Base-by-base conservation (phyloP, 1,140 invertebrate species). In the Listronotus oregonensis region DNA sequence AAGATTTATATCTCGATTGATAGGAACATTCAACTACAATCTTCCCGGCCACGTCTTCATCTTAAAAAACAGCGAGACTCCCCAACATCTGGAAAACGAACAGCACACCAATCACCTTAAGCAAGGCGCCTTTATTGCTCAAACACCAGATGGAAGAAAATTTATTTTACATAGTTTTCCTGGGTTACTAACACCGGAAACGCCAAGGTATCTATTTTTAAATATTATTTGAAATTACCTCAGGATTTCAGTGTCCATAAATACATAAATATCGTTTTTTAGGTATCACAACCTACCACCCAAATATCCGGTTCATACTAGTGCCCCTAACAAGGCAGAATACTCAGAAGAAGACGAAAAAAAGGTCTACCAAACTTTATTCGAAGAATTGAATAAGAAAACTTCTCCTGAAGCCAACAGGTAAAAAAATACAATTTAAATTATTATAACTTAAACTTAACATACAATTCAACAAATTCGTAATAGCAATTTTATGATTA, bases 21-120 rank as follows among this genome's bases (percentile, higher is more conserved):
- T 11, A 64, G 51, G 62, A 40, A 51, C 62, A 49, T 77, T 75
- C 56, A 71, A 78, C 64, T 78, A 78, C 51, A 66, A 59, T 37
- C 57, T 75, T 40, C 75, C 75, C 1, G 77, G 77, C 5, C 75
- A 77, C 62, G 66, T 76, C n/a, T 78, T 77, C 56, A 64, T 75
- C 18, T 51, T 77, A 10, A 71, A 68, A 57, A 70, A 37, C 27
- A 40, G 46, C 54, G 40, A 62, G 49, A 51, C 40, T n/a, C 44
- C 17, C 10, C 49, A 37, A 67, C 40, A 59, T 27, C 6, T 27
- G n/a, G 6, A 61, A 31, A 46, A 56, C 27, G 11, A 49, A 17
- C 50, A 47, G 7, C 12, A 61, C 46, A 32, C 65, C 6, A 34
- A 71, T 39, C 50, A 64, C 51, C 65, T 66, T 12, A 71, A 66